Base-by-base conservation (phyloP, 2,797 vertebrate genomes). In the Paramormyrops hopkinsi region DNA sequence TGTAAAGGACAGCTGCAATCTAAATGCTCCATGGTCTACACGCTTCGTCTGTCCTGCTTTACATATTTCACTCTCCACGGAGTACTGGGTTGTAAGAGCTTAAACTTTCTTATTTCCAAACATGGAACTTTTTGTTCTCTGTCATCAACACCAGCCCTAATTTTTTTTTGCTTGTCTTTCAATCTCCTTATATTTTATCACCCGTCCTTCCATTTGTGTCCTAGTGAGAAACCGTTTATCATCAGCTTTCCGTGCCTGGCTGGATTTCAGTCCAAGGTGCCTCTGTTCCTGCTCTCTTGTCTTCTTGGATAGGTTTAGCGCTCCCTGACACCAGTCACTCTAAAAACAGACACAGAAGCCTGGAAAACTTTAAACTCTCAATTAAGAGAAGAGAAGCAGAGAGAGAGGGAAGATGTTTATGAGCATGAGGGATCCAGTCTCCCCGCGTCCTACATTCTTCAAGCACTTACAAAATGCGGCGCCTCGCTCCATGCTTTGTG, bases 161-260 rank as follows among this genome's bases (percentile, higher is more conserved):
- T 25, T 29, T 44, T 50, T n/a, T 22, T 85, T 44, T 19, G 17
- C 73, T 79, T 14, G 17, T 7, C 73, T 79, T 41, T 79, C 73
- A 79, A 44, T 41, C 73, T 29, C 6, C 37, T 73, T 88, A 33
- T 53, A 88, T 88, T 90, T 90, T 88, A 65, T 82, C 89, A 50
- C 41, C 50, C 9, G 82, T 83, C 53, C 25, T 84, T 62, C 33
- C 22, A 65, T 87, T 62, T 62, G 62, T 5, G 11, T 56, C 87
- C 73, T 84, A 41, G 86, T 19, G 37, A 88, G 51, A 22, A 84
- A 46, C 51, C 50, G 83, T 88, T 82, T 65, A 88, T 90, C 86
- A 88, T 84, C 86, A 89, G 84, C 50, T 69, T 89, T 84, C 14
- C 51, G 4, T 69, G 85, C 85, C 33, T 48, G 62, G 50, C 41